These are phyloP conservation scores for Odontamblyopus lacepedii DNA, from an alignment of 2,797 vertebrate genomes.

Conservation along the genomic window DNA sequence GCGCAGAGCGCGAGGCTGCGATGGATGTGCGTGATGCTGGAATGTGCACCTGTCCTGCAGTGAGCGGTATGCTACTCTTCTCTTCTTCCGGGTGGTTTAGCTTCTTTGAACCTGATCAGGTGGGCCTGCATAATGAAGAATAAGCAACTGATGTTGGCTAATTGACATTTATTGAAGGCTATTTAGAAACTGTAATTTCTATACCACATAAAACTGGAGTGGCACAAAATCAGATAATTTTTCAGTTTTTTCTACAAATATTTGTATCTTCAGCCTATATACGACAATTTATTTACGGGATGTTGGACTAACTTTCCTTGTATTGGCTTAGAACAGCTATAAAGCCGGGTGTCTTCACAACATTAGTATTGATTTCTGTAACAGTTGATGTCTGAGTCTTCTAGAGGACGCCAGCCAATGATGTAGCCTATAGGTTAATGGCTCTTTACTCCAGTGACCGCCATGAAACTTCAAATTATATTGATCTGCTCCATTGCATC, in stretches of 20 bases:
- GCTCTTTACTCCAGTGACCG: slow-evolving; percentile 48
- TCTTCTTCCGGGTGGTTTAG: neutral
- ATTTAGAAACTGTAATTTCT: too few species aligned
- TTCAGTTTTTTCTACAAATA: neutral
- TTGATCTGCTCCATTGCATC: slow-evolving; percentile 48
- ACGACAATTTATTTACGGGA: neutral
- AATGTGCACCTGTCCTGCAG: slow-evolving; percentile 51
- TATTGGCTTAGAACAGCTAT: neutral
- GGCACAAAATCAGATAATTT: neutral
- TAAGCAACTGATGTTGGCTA: neutral
- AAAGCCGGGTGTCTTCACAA: slow-evolving; percentile 35
- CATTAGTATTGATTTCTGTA: slow-evolving; percentile 48
- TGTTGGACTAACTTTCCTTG: neutral
- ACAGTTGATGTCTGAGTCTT: slow-evolving; percentile 33
- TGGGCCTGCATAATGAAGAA: neutral
- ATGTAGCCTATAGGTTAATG: slow-evolving; percentile 50
- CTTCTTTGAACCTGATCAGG: neutral
- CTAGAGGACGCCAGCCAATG: slow-evolving; percentile 30
- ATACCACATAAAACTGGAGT: neutral
- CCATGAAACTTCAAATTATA: slow-evolving; percentile 54
- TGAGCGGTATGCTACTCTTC: slow-evolving; percentile 49
- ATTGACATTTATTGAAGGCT: neutral
- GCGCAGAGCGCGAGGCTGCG: slow-evolving; percentile 52
- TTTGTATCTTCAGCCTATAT: slow-evolving; percentile 3
- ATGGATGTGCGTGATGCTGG: slow-evolving; percentile 60